A percentile compares a stretch with the other conserved stretches of the same genome.
phyloP scores from a whole-genome alignment of 2,797 vertebrate genomes.

The Sebastiscus tertius region DNA sequence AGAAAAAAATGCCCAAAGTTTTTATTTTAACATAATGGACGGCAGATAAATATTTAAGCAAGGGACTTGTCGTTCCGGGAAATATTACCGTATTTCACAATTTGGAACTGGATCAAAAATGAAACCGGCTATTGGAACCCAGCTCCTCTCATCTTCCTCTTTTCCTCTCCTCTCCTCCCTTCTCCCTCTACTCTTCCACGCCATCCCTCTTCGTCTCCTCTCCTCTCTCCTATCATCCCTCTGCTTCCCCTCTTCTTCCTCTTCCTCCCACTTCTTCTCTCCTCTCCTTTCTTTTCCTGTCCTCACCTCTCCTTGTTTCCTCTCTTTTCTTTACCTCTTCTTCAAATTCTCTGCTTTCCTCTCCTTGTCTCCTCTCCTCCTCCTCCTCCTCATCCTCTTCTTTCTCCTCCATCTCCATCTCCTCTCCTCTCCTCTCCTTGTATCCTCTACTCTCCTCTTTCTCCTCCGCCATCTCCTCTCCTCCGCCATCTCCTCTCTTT shows the following conservation, averaged over 20 bases:
- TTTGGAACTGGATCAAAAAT: neutral
- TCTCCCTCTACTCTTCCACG: neutral
- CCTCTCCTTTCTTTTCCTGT: neutral
- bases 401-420: neutral
- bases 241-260: neutral
- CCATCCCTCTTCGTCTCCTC: no score
- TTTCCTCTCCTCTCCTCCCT: neutral
- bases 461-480: no score
- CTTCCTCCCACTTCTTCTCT: no score
- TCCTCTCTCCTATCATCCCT: neutral
- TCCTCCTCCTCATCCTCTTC: neutral
- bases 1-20: neutral
- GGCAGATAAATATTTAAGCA: neutral
- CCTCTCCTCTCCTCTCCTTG: neutral
- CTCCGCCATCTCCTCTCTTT: neutral
- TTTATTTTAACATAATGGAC: neutral
- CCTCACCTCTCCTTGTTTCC: neutral
- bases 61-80: neutral
- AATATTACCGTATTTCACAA: accelerated
- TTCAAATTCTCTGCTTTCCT: no score
- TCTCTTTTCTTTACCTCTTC: accelerated
- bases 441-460: neutral
- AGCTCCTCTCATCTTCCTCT: no score
- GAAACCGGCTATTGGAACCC: neutral
- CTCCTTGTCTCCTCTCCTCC: neutral